These are phyloP conservation scores for Sesamia inferens DNA, from an alignment of 2,888 invertebrate species.

Conservation along the genomic window DNA sequence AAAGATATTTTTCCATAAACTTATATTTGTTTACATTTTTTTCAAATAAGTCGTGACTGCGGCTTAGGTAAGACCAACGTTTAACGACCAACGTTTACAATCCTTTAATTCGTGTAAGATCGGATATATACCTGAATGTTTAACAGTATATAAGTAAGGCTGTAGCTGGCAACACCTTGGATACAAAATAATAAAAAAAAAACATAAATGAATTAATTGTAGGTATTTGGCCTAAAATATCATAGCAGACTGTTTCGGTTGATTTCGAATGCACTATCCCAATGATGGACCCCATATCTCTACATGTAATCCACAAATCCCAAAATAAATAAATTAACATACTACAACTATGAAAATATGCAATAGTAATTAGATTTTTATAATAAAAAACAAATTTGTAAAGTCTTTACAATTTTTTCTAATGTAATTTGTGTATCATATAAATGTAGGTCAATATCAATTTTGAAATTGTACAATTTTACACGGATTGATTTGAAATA, in stretches of 20 bases:
- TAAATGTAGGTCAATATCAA: slow-evolving; percentile 72
- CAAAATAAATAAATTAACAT: slow-evolving; percentile 16
- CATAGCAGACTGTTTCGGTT: background rate
- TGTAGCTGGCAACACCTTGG: background rate
- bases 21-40: too few relatives aligned
- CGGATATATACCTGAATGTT: background rate
- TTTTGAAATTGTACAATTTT: slow-evolving; percentile 88
- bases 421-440: slow-evolving; percentile 68
- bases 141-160: slow-evolving; percentile 9
- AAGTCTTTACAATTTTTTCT: slow-evolving; percentile 66
- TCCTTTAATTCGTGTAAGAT: slow-evolving; percentile 21
- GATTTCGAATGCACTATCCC: background rate
- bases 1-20: too few relatives aligned
- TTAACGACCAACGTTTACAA: background rate
- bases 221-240: slow-evolving; percentile 21
- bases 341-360: slow-evolving; percentile 12
- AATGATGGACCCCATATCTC: slow-evolving; percentile 3
- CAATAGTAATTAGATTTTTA: slow-evolving; percentile 61
- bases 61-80: background rate
- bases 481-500: slow-evolving; percentile 79
- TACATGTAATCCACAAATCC: background rate
- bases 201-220: background rate
- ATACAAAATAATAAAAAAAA: background rate
- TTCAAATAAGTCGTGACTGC: too few relatives aligned
- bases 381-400: slow-evolving; percentile 58